Evolutionary conservation across 2,888 invertebrate genomes (phyloP).

Genomic region (Phalera bucephala): DNA sequence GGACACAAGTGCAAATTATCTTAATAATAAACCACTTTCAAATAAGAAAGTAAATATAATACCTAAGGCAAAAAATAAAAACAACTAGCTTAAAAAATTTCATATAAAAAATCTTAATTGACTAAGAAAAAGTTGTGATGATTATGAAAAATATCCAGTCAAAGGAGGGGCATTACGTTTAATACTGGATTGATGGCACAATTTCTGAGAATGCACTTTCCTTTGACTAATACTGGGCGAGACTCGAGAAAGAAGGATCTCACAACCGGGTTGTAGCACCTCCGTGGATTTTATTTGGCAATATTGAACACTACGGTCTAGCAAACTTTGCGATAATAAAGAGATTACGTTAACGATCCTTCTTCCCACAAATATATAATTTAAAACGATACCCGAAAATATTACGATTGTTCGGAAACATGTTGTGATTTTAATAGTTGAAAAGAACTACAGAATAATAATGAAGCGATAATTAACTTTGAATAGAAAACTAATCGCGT

Average conservation of each 20-base stretch:
- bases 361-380: constrained; percentile 61
- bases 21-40: constrained; percentile 74
- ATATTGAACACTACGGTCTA: constrained; percentile 45
- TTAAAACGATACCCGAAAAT: constrained; percentile 62
- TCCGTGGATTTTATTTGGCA: constrained; percentile 55
- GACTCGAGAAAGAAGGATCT: constrained; percentile 75
- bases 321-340: constrained; percentile 24
- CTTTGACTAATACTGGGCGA: constrained; percentile 81
- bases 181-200: constrained; percentile 82
- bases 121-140: constrained; percentile 81
- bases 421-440: constrained; percentile 64
- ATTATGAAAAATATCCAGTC: constrained; percentile 69
- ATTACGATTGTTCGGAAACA: constrained; percentile 58
- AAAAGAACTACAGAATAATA: constrained; percentile 41
- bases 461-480: constrained; percentile 50
- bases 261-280: constrained; percentile 80
- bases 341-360: constrained; percentile 65
- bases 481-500: constrained; percentile 40
- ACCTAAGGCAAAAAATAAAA: constrained; percentile 78
- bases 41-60: constrained; percentile 76
- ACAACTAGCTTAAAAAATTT: constrained; percentile 76
- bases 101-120: constrained; percentile 79
- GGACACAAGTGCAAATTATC: constrained; percentile 81
- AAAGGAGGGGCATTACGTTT: constrained; percentile 70
- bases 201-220: constrained; percentile 70